Conservation (phyloP, 2,888 invertebrate genomes). For the Anoncus sp. region DNA sequence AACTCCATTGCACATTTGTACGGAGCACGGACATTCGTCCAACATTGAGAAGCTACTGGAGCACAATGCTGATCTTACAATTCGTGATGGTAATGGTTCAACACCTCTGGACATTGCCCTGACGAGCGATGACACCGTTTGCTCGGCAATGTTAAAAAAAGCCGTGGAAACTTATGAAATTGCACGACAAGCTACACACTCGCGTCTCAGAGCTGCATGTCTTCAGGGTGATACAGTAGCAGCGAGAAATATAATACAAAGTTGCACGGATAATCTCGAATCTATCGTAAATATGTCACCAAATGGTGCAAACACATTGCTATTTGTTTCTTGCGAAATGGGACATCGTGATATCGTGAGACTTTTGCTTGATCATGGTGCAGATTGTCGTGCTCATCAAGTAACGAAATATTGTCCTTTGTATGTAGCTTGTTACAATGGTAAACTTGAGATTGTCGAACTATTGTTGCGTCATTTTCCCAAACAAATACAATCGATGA, state of each 20-base stretch:
- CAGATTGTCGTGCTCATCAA: conserved; percentile 95
- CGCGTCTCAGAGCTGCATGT: conserved; percentile 91
- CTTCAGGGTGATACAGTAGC: conserved; percentile 88
- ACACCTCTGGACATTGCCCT: conserved; percentile 90
- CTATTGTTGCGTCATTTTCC: conserved; percentile 92
- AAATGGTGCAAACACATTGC: conserved; percentile 93
- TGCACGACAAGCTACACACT: conserved; percentile 89
- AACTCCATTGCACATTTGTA: conserved; percentile 92
- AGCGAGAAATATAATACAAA: conserved; percentile 88
- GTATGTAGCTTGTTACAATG: conserved; percentile 95
- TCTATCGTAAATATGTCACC: conserved; percentile 94
- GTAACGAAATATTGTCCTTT: conserved; percentile 96
- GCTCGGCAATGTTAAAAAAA: conserved; percentile 87
- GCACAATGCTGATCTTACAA: conserved; percentile 87
- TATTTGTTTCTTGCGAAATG: conserved; percentile 95
- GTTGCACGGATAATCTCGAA: conserved; percentile 88
- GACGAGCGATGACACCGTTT: conserved; percentile 87
- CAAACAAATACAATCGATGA: conserved; percentile 92
- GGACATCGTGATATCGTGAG: conserved; percentile 92
- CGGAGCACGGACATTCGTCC: conserved; percentile 90
- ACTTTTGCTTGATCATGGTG: conserved; percentile 91
- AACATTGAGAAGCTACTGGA: conserved; percentile 88
- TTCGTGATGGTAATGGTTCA: conserved; percentile 88
- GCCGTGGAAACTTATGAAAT: conserved; percentile 89
- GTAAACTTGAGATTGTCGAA: conserved; percentile 91